Percentiles rank a stretch among this genome's conserved stretches.
phyloP scores from a whole-genome alignment of 2,888 invertebrate species.

The Panorpa germanica region DNA sequence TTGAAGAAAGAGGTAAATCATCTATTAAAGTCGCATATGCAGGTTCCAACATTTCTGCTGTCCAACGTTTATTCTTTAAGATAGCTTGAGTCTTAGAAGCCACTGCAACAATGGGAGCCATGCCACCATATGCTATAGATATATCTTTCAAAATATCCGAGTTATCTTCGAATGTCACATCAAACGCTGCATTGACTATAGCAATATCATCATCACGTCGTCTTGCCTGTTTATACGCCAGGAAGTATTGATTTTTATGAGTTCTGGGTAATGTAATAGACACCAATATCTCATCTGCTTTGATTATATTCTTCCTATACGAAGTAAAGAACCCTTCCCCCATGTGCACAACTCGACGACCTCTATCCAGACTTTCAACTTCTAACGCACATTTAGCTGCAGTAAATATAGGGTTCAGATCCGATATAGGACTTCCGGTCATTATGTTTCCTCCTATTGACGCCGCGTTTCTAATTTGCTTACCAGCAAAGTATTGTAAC shows the following conservation, averaged over 20 bases:
- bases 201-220: constrained; percentile 80
- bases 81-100: constrained; percentile 38
- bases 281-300: constrained; percentile 50
- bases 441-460: constrained; percentile 85
- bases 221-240: constrained; percentile 69
- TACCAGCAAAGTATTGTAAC: constrained; percentile 89
- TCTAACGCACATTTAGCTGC: constrained; percentile 49
- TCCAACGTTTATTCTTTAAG: constrained; percentile 36
- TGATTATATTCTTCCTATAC: constrained; percentile 54
- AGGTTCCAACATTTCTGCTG: constrained; percentile 29
- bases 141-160: constrained; percentile 33
- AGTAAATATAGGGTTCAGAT: constrained; percentile 82
- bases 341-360: constrained; percentile 40
- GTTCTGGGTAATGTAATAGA: constrained; percentile 57
- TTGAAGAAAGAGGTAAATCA: constrained; percentile 40
- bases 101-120: constrained; percentile 61
- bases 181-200: constrained; percentile 65
- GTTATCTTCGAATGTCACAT: constrained; percentile 38
- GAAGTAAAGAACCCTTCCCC: constrained; percentile 63
- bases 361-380: constrained; percentile 34
- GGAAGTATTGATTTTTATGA: constrained; percentile 44
- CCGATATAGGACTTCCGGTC: constrained; percentile 92
- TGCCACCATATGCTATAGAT: constrained; percentile 60
- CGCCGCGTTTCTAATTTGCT: constrained; percentile 87
- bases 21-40: constrained; percentile 30